These are phyloP conservation scores for Chaetops frenatus DNA, from an alignment of 2,113 vertebrate genomes.

Conservation along the genomic window DNA sequence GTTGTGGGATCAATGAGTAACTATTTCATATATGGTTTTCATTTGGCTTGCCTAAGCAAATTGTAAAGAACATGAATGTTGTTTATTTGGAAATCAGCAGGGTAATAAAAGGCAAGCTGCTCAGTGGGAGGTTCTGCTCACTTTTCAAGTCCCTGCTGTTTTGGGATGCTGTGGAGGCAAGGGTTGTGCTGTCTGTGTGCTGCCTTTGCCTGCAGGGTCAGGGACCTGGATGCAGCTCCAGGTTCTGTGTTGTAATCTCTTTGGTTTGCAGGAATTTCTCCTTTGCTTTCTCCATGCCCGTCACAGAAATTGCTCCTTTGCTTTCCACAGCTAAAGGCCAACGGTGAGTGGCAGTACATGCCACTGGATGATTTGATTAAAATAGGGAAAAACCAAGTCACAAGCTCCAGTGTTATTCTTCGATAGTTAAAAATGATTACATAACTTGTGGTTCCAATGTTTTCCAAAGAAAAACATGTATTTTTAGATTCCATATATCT, in stretches of 20 bases:
- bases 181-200: fast-evolving
- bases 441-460: neutral
- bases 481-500: neutral
- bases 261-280: neutral
- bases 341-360: fast-evolving
- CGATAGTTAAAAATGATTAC: neutral
- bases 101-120: neutral
- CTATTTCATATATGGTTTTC: neutral
- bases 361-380: neutral
- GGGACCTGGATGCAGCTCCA: fast-evolving
- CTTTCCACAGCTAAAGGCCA: neutral
- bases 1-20: neutral
- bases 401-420: neutral
- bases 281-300: neutral
- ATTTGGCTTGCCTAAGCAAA: neutral
- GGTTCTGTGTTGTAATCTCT: neutral
- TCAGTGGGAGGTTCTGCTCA: neutral
- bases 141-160: neutral
- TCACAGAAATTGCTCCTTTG: neutral
- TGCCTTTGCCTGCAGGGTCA: neutral
- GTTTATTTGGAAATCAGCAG: neutral
- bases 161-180: neutral
- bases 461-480: fast-evolving
- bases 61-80: neutral
- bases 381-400: neutral